Evolutionary conservation across 2,888 invertebrate genomes (phyloP).

Genomic region (Gari tellinella): DNA sequence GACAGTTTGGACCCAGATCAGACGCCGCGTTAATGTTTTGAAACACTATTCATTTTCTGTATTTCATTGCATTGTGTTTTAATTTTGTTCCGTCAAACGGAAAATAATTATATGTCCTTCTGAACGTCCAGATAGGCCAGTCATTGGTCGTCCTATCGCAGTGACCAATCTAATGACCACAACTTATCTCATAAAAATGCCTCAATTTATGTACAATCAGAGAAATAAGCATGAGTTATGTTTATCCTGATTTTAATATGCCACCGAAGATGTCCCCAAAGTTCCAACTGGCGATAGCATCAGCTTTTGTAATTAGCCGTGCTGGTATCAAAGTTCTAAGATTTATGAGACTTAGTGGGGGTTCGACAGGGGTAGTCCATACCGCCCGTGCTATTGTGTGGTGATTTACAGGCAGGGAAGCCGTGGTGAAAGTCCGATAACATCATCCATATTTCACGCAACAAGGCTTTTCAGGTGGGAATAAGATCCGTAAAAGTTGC

Average conservation of each 20-base stretch:
- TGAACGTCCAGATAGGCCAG: no score
- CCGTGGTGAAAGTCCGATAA: constrained; percentile 29
- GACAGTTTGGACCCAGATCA: no score
- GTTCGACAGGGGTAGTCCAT: constrained; percentile 8
- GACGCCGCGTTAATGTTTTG: no score
- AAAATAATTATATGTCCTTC: no score
- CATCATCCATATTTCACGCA: constrained; percentile 40
- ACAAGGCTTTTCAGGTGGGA: constrained; percentile 7
- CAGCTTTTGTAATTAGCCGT: not conserved
- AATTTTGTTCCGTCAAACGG: no score
- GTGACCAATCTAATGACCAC: no score
- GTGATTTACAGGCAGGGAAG: constrained; percentile 36
- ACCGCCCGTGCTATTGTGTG: constrained; percentile 12
- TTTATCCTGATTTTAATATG: constrained; percentile 7
- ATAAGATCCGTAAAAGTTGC: not conserved
- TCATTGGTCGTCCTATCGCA: no score
- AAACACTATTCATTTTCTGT: no score
- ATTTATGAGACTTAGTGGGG: constrained; percentile 33
- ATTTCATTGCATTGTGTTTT: no score
- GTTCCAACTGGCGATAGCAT: not conserved
- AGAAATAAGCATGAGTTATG: constrained; percentile 14
- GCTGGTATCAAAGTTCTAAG: constrained; percentile 1
- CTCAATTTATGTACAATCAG: no score
- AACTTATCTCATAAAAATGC: no score
- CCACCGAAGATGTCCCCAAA: constrained; percentile 5